Base-by-base conservation (phyloP, 2,888 invertebrate species). In the Gymnoscelis rufifasciata region DNA sequence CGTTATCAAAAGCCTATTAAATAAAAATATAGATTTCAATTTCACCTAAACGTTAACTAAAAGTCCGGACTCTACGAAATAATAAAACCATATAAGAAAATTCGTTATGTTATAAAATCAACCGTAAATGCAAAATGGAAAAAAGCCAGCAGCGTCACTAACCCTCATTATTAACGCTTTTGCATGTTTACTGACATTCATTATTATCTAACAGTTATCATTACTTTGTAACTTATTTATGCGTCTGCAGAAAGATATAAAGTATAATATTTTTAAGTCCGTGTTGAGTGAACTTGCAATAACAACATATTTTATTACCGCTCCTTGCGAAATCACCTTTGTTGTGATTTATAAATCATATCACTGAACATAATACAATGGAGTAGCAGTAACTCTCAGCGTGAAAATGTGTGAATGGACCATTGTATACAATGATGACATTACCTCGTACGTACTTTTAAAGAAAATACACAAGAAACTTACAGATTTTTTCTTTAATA, bases 111-210 rank as follows among this genome's bases (percentile, higher is more conserved):
- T 26, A 1, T 7, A 6, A 26, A 26, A 1, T 26, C 5, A 5
- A 10, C 8, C 8, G 7, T 1, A 19, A 33, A 15, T 19, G 2
- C 27, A 23, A 42, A 41, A 49, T 58, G 62, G 74, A 19, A 75
- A 73, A 77, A 83, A 69, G 68, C 62, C 58, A 64, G 73, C 67
- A 78, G 74, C 71, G 59, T 71, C 69, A 83, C 79, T 79, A 79
- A 79, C 74, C 72, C 72, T 78, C 83, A 84, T 80, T 12, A 83
- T 68, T 84, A 84, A 86, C 62, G 84, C 86, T 83, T 75, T 54
- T 15, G 83, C 78, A 79, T 74, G 77, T 57, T 49, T 60, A 75
- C 63, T 78, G 47, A 58, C 43, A 23, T 2, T 35, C 29, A 42
- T 41, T 40, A 42, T 36, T 46, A 48, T 12, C 43, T 54, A 57